Base-by-base conservation (phyloP, 1,140 invertebrate genomes). In the Drosophila repletoides region DNA sequence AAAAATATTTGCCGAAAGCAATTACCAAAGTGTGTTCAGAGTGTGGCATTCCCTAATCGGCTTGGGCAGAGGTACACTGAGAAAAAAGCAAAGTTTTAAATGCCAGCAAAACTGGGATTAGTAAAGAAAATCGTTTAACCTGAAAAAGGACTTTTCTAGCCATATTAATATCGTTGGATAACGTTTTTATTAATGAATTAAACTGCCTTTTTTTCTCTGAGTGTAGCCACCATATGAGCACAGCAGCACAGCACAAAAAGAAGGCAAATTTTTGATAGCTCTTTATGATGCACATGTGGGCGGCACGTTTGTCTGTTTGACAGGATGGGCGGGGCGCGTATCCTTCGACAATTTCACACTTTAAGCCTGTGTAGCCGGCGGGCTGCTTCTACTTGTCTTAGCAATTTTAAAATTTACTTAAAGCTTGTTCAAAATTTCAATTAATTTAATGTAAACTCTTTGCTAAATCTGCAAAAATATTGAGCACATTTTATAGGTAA, bases 361-460 rank as follows among this genome's bases (percentile, higher is more conserved):
- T 72, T 52, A 12, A 26, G 43, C 53, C n/a, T n/a, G n/a, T 60
- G 64, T 49, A 53, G 65, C n/a, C n/a, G n/a, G n/a, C 10, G 5
- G 29, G 10, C n/a, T 7, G 22, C 26, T 63, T 28, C 12, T 5
- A 17, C 14, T 56, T 45, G 33, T 41, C 28, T 67, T 53, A 41
- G 19, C 15, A 21, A 40, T 63, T 77, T 59, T 40, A 34, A 59
- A 70, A 9, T 41, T 66, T 31, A 22, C 31, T 14, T 21, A 12
- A 40, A 41, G 33, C 45, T 40, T 26, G 26, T 45, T 46, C 29
- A 14, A 60, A 72, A 67, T 75, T 86, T 84, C 46, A 75, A 84
- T 86, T 84, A 86, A 65, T 66, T 58, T 58, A 79, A 86, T 68
- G 79, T 72, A 84, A 86, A 72, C 80, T 60, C 63, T 52, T 65